Percentiles rank a stretch among this genome's conserved stretches.
Conservation (phyloP, 2,888 invertebrate species). For the Aspidapion aeneum region DNA sequence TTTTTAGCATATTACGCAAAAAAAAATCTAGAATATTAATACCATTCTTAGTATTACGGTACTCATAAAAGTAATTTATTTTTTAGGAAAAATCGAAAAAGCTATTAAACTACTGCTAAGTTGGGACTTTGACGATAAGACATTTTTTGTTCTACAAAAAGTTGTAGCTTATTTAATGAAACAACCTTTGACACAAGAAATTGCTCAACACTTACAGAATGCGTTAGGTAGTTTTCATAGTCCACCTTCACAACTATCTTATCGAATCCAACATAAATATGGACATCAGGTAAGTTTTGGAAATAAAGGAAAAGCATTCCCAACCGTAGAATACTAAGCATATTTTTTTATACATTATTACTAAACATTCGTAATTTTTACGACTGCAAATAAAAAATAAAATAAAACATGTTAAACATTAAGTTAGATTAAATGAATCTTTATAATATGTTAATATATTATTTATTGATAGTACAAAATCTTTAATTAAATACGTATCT, state of each 20-base stretch:
- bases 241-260: conserved; percentile 63
- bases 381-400: too few relatives aligned
- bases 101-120: conserved; percentile 62
- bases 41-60: too few relatives aligned
- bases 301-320: background rate
- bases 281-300: conserved; percentile 55
- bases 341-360: too few relatives aligned
- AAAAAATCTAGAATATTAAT: too few relatives aligned
- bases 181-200: conserved; percentile 54
- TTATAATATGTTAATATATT: too few relatives aligned
- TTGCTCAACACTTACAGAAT: conserved; percentile 66
- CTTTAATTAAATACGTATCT: too few relatives aligned
- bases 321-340: too few relatives aligned
- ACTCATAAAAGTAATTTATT: background rate
- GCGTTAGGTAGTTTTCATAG: conserved; percentile 79
- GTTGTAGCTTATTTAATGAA: conserved; percentile 66
- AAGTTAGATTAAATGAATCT: too few relatives aligned
- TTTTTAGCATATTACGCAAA: too few relatives aligned
- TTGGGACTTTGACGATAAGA: conserved; percentile 72
- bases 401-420: too few relatives aligned
- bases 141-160: conserved; percentile 70
- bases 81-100: conserved; percentile 55
- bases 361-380: too few relatives aligned
- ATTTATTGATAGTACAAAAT: too few relatives aligned
- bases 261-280: conserved; percentile 67